phyloP scores from a whole-genome alignment of 2,797 vertebrate species.

The Betta splendens region DNA sequence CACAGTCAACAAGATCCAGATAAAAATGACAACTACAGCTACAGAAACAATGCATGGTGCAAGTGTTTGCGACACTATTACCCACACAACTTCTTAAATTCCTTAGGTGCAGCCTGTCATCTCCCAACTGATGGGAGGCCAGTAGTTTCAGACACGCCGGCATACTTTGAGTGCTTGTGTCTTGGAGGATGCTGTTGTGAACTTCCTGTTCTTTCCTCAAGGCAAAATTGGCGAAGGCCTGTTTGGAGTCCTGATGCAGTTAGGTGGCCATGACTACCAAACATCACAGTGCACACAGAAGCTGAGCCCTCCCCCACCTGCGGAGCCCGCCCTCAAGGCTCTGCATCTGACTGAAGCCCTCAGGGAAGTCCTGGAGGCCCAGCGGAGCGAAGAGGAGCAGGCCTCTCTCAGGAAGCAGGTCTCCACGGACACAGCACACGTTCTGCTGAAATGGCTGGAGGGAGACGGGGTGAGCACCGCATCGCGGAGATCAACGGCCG shows the following conservation, averaged over 20 bases:
- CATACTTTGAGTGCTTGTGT: background rate
- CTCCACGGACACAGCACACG: conserved; percentile 78
- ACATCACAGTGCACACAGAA: conserved; percentile 17
- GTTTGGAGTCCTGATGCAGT: conserved; percentile 71
- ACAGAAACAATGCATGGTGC: too few relatives aligned
- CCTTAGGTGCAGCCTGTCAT: background rate
- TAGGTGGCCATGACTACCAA: conserved; percentile 34
- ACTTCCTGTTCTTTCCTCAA: conserved; percentile 51
- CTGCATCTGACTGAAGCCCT: conserved; percentile 88
- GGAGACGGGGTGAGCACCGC: conserved; percentile 80
- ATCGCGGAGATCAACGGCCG: background rate
- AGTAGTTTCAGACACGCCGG: background rate
- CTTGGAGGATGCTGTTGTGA: background rate
- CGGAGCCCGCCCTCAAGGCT: conserved; percentile 79
- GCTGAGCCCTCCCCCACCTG: conserved; percentile 60
- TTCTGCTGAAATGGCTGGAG: conserved; percentile 84
- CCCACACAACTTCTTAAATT: too few relatives aligned
- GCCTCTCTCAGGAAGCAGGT: conserved; percentile 81
- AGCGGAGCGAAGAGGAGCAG: conserved; percentile 79
- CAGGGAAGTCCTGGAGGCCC: conserved; percentile 81
- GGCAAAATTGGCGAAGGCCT: conserved; percentile 81
- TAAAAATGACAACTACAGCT: too few relatives aligned
- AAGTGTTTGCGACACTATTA: too few relatives aligned
- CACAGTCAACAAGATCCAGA: too few relatives aligned
- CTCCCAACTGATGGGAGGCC: background rate